Conservation (phyloP, 2,797 vertebrate genomes). For the Pagetopsis macropterus region DNA sequence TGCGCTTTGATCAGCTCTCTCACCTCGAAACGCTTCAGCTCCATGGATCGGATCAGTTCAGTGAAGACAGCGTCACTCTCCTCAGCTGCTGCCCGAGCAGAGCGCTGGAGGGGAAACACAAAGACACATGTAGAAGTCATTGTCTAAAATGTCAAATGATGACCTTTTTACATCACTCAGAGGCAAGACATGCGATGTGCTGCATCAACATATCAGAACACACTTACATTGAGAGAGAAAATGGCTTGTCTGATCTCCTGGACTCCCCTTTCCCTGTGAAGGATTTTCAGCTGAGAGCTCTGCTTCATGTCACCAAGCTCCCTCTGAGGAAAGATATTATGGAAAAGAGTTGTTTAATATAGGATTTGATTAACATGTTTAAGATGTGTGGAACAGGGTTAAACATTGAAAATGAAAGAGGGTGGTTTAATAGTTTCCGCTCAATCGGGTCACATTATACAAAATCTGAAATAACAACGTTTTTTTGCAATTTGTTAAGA, state of each 20-base stretch:
- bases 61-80: slow-evolving; percentile 79
- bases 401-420: background rate
- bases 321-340: slow-evolving; percentile 55
- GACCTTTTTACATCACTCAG: background rate
- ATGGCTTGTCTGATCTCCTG: slow-evolving; percentile 81
- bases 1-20: slow-evolving; percentile 81
- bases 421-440: background rate
- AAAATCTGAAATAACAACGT: background rate
- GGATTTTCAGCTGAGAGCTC: slow-evolving; percentile 74
- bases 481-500: no score
- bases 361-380: background rate
- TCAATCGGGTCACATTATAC: background rate
- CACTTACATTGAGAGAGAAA: slow-evolving; percentile 78
- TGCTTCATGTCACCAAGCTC: slow-evolving; percentile 76
- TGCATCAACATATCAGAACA: background rate
- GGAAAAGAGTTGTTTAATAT: background rate
- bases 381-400: background rate
- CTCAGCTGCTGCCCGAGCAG: slow-evolving; percentile 71
- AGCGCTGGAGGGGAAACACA: slow-evolving; percentile 66
- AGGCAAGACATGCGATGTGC: background rate
- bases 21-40: slow-evolving; percentile 82
- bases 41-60: slow-evolving; percentile 78
- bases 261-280: slow-evolving; percentile 78
- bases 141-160: background rate
- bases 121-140: background rate